These are phyloP conservation scores for Moxostoma hubbsi DNA, from an alignment of 2,797 vertebrate species.

Conservation along the genomic window DNA sequence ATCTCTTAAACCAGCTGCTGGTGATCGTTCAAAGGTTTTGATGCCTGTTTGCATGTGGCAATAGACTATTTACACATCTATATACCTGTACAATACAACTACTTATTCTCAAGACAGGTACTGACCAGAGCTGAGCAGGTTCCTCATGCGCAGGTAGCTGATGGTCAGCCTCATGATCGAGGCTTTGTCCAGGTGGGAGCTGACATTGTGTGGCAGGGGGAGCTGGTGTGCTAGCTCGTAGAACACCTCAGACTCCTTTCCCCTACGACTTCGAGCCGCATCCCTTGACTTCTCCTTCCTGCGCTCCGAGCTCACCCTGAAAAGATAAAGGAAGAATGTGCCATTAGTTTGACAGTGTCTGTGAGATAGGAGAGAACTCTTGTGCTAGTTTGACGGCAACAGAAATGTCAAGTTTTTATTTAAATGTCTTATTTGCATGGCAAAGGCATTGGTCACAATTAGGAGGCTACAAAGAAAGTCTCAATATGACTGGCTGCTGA, in stretches of 20 bases:
- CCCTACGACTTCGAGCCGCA: constrained; percentile 87
- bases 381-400: background rate
- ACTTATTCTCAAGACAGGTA: background rate
- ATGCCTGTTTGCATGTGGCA: background rate
- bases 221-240: constrained; percentile 88
- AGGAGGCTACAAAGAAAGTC: background rate
- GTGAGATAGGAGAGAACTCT: background rate
- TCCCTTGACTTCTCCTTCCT: constrained; percentile 80
- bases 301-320: constrained; percentile 65
- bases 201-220: constrained; percentile 87
- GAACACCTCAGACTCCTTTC: constrained; percentile 92
- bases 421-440: constrained; percentile 13
- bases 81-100: background rate
- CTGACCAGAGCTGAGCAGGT: constrained; percentile 83
- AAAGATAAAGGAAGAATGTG: background rate
- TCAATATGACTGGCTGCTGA: constrained; percentile 15
- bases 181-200: constrained; percentile 90
- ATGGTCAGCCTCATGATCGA: constrained; percentile 94
- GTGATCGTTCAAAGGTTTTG: background rate
- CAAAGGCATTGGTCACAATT: background rate
- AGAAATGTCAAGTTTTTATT: constrained; percentile 19
- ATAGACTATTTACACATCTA: background rate
- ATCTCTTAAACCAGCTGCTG: background rate
- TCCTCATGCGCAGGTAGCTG: constrained; percentile 90
- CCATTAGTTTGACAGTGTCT: background rate